A percentile compares a stretch with the other conserved stretches of the same genome.
These are phyloP conservation scores for Sepiola atlantica DNA, from an alignment of 2,888 invertebrate species.

Conservation along the genomic window DNA sequence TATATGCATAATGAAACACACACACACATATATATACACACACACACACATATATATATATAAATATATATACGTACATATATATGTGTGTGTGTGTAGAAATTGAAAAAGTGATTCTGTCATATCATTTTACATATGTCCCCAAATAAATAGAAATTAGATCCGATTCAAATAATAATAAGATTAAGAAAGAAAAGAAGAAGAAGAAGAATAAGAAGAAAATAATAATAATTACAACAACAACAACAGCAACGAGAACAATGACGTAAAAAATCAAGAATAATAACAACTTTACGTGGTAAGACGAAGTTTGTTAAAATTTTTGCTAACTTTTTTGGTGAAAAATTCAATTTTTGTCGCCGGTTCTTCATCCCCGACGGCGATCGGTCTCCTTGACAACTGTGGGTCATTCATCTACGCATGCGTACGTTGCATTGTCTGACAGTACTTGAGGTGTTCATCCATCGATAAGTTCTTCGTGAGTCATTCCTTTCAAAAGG, in stretches of 20 bases:
- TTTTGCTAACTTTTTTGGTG: conserved; percentile 15
- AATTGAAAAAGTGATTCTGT: neutral
- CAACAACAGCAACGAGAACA: neutral
- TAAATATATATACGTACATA: neutral
- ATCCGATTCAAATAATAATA: neutral
- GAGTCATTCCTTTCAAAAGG: conserved; percentile 10
- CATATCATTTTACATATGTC: neutral
- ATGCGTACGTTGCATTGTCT: neutral
- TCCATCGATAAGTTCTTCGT: conserved; percentile 12
- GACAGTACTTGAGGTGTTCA: conserved; percentile 8
- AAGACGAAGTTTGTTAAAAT: neutral
- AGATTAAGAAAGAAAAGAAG: neutral
- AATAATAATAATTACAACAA: neutral
- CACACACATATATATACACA: neutral
- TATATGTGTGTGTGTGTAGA: neutral
- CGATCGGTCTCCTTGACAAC: neutral
- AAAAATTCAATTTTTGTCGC: conserved; percentile 12
- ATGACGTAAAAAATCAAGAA: too few species aligned
- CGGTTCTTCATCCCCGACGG: neutral
- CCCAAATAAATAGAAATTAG: neutral
- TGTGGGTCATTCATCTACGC: neutral
- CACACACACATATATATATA: neutral
- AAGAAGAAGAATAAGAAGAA: neutral
- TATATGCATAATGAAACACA: neutral
- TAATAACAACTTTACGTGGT: neutral